Percentiles rank a stretch among this genome's conserved stretches.
These are phyloP conservation scores for Erythrocebus patas DNA, from an alignment of 2,113 vertebrate species.

Conservation along the genomic window DNA sequence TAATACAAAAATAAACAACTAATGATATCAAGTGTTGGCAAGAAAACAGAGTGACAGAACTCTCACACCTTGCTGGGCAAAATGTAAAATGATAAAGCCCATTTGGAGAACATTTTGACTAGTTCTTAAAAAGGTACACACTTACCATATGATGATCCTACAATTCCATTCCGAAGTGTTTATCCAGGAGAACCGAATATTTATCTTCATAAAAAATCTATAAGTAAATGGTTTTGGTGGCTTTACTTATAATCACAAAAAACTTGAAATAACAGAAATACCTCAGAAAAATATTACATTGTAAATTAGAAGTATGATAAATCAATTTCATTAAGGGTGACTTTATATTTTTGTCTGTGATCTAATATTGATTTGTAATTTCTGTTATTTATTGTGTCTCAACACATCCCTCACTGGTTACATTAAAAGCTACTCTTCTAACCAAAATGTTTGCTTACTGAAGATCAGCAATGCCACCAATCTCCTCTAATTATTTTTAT, in stretches of 20 bases:
- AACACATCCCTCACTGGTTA: background rate
- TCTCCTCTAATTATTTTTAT: background rate
- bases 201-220: background rate
- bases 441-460: background rate
- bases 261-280: background rate
- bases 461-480: background rate
- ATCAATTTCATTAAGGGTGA: background rate
- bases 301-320: background rate
- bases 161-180: background rate
- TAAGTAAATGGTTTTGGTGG: background rate
- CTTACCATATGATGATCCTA: background rate
- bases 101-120: background rate
- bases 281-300: background rate
- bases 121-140: background rate
- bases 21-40: background rate
- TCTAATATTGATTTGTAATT: constrained; percentile 19
- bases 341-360: background rate
- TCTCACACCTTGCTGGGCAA: background rate
- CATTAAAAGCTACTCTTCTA: background rate
- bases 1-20: background rate
- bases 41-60: background rate
- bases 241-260: background rate
- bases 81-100: background rate
- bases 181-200: background rate
- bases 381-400: background rate